Conservation (phyloP, 2,888 invertebrate genomes). For the Hydraecia micacea region DNA sequence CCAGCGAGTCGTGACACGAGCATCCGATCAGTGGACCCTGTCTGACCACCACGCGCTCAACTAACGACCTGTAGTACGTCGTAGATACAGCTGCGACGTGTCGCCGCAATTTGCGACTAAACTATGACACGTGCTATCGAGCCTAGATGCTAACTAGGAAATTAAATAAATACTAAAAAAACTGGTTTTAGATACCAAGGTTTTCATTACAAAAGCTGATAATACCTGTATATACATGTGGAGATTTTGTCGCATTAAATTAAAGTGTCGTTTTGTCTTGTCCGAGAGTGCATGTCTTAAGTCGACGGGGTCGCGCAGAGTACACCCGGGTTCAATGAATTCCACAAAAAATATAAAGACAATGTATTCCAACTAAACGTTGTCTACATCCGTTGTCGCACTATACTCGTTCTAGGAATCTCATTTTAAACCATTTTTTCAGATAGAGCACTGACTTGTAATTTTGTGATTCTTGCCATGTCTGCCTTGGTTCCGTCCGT, state of each 20-base stretch:
- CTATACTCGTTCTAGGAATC: conserved; percentile 61
- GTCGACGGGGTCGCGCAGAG: conserved; percentile 52
- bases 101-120: conserved; percentile 26
- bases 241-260: conserved; percentile 10
- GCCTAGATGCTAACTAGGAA: not conserved
- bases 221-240: not conserved
- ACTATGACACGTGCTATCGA: not conserved
- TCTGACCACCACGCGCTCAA: conserved; percentile 41
- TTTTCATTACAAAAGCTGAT: not conserved
- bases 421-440: conserved; percentile 48
- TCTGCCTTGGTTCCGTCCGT: conserved; percentile 13
- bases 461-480: conserved; percentile 15
- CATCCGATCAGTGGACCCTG: conserved; percentile 22
- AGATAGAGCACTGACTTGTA: conserved; percentile 21
- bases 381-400: conserved; percentile 63
- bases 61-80: conserved; percentile 18
- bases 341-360: conserved; percentile 66
- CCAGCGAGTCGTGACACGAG: conserved; percentile 66
- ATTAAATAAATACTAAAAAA: not conserved
- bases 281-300: conserved; percentile 51
- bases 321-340: conserved; percentile 73
- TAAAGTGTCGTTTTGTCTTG: conserved; percentile 12
- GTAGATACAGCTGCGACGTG: conserved; percentile 38
- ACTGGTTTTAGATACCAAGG: not conserved
- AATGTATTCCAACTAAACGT: conserved; percentile 70